phyloP scores from a whole-genome alignment of 2,797 vertebrate genomes.

The Tadarida brasiliensis region DNA sequence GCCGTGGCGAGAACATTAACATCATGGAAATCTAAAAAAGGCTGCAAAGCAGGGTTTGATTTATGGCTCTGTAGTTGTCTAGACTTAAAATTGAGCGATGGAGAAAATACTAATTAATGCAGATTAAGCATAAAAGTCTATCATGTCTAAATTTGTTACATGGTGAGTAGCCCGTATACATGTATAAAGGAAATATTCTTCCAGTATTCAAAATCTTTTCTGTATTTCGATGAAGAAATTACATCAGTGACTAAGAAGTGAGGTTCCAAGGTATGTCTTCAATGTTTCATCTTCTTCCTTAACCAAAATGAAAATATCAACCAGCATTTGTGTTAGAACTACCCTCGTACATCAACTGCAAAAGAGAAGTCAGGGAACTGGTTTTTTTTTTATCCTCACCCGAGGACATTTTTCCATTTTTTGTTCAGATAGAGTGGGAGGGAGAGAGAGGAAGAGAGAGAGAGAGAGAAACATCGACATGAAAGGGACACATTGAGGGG shows the following conservation, averaged over 20 bases:
- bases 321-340: neutral
- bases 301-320: neutral
- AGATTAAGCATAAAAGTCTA: neutral
- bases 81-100: neutral
- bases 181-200: neutral
- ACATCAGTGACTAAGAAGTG: neutral
- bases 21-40: neutral
- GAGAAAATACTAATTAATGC: neutral
- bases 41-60: neutral
- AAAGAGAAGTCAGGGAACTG: neutral
- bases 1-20: neutral
- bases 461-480: too few relatives aligned
- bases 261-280: neutral
- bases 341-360: neutral
- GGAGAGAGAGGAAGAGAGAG: too few relatives aligned
- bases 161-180: neutral
- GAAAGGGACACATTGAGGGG: too few relatives aligned
- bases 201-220: neutral
- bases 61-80: neutral
- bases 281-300: neutral
- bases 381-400: too few relatives aligned
- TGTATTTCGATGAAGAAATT: neutral
- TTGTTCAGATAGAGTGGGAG: too few relatives aligned
- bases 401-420: too few relatives aligned
- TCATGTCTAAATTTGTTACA: neutral